These are phyloP conservation scores for Trinectes maculatus DNA, from an alignment of 2,113 vertebrate species.

Conservation along the genomic window DNA sequence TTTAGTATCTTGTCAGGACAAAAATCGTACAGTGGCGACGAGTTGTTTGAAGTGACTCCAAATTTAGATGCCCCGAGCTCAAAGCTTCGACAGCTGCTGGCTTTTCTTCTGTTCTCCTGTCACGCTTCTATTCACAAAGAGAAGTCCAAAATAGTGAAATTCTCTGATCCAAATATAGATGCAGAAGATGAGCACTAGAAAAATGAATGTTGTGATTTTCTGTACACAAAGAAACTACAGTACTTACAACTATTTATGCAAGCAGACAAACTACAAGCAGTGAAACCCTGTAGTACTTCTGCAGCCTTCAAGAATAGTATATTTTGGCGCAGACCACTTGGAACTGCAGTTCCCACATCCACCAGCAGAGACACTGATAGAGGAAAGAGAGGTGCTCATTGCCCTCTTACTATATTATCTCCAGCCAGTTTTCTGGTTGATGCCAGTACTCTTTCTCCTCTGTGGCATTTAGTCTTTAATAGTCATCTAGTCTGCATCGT, in stretches of 20 bases:
- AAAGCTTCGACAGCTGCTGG: slow-evolving; percentile 55
- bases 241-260: slow-evolving; percentile 10
- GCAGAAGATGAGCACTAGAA: slow-evolving; percentile 13
- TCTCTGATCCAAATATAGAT: slow-evolving; percentile 63
- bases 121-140: slow-evolving; percentile 31
- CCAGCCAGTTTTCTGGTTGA: slow-evolving; percentile 53
- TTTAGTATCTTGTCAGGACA: slow-evolving; percentile 35
- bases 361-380: slow-evolving; percentile 38
- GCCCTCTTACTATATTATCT: slow-evolving; percentile 29
- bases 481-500: slow-evolving; percentile 37
- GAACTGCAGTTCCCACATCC: slow-evolving; percentile 31
- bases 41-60: slow-evolving; percentile 59
- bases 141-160: slow-evolving; percentile 45
- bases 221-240: slow-evolving; percentile 19
- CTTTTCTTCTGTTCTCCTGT: slow-evolving; percentile 49
- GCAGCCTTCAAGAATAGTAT: neutral
- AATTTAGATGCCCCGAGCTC: slow-evolving; percentile 61
- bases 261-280: slow-evolving; percentile 18
- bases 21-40: slow-evolving; percentile 9
- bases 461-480: slow-evolving; percentile 37
- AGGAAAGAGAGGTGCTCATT: slow-evolving; percentile 16
- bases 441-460: slow-evolving; percentile 22
- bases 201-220: neutral
- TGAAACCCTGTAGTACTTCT: neutral
- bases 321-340: neutral